phyloP scores from a whole-genome alignment of 2,113 vertebrate species.

The Sialia sialis region DNA sequence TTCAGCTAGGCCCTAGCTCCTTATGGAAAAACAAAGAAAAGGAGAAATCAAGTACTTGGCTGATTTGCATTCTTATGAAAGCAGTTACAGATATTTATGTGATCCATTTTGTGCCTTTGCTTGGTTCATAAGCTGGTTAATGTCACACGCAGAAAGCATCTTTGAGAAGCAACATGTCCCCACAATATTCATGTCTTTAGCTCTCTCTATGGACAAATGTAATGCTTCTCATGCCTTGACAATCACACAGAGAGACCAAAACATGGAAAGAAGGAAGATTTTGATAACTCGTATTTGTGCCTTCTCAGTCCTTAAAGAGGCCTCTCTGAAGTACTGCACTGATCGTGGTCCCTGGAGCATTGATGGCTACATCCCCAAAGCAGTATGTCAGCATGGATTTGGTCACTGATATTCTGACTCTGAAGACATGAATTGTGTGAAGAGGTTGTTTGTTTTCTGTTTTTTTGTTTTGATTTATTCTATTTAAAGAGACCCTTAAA shows the following conservation, averaged over 20 bases:
- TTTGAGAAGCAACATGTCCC: background rate
- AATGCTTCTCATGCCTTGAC: background rate
- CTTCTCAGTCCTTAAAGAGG: background rate
- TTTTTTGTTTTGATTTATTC: background rate
- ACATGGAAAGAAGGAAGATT: background rate
- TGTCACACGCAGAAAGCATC: background rate
- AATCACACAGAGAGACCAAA: background rate
- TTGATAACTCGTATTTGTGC: background rate
- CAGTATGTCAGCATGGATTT: background rate
- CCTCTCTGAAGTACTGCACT: background rate
- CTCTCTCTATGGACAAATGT: background rate
- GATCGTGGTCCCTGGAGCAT: background rate
- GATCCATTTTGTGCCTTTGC: background rate
- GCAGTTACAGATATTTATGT: background rate
- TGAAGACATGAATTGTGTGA: background rate
- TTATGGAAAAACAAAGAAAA: background rate
- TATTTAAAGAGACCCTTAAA: constrained; percentile 42
- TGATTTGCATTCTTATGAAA: background rate
- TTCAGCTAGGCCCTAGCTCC: background rate
- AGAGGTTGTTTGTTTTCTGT: background rate
- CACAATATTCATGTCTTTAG: background rate
- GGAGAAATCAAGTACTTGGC: background rate
- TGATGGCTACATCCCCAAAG: background rate
- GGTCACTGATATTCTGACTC: constrained; percentile 12
- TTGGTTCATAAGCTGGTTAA: background rate